Conservation (phyloP, 2,113 vertebrate species). For the Acanthisitta chloris region DNA sequence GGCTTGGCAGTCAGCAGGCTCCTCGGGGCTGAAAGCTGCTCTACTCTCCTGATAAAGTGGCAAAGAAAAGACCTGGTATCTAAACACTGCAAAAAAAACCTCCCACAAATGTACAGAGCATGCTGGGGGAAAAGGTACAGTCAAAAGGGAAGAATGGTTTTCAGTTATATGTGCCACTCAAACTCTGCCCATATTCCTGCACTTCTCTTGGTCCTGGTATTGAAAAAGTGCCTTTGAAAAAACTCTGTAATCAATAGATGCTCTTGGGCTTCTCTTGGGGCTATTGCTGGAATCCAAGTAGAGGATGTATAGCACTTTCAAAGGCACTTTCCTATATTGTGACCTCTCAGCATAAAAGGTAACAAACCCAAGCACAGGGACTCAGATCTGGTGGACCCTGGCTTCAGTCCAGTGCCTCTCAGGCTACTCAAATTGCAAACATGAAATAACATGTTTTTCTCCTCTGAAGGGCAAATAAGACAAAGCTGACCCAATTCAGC, state of each 20-base stretch:
- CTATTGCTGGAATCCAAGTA: not conserved
- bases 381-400: not conserved
- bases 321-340: slow-evolving; percentile 38
- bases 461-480: slow-evolving; percentile 17
- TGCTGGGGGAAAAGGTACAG: not conserved
- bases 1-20: not conserved
- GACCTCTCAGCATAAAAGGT: slow-evolving; percentile 36
- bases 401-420: not conserved
- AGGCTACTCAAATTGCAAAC: slow-evolving; percentile 7
- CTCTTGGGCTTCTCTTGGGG: slow-evolving; percentile 43
- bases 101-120: not conserved
- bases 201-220: not conserved
- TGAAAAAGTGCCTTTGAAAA: slow-evolving; percentile 45
- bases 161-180: not conserved
- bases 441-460: not conserved
- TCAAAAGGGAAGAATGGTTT: not conserved
- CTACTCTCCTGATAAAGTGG: not conserved
- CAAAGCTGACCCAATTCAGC: not conserved
- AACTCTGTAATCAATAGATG: slow-evolving; percentile 27
- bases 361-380: slow-evolving; percentile 21
- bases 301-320: slow-evolving; percentile 21
- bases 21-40: not conserved
- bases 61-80: not conserved
- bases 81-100: not conserved
- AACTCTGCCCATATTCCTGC: not conserved